These are phyloP conservation scores for Dipodomys spectabilis DNA, from an alignment of 2,113 vertebrate species.

Conservation along the genomic window DNA sequence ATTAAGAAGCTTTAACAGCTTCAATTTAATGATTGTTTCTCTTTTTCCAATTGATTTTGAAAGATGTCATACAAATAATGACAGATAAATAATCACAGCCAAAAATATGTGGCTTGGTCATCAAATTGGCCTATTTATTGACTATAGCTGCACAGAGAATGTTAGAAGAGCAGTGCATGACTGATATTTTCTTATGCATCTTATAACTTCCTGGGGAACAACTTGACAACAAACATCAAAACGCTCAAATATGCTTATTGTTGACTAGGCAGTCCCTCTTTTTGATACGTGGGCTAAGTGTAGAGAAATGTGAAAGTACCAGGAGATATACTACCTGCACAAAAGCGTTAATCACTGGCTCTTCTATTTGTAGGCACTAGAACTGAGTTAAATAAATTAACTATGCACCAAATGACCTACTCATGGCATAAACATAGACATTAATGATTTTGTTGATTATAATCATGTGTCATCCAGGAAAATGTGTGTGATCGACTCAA, in stretches of 20 bases:
- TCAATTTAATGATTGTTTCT: slow-evolving; percentile 25
- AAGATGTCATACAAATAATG: neutral
- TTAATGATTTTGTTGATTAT: neutral
- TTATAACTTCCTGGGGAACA: neutral
- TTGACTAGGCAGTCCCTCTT: neutral
- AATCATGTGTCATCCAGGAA: neutral
- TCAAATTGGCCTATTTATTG: neutral
- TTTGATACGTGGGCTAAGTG: neutral
- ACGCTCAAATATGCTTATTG: neutral
- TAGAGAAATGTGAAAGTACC: neutral
- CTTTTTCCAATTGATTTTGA: slow-evolving; percentile 29
- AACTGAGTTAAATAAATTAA: neutral
- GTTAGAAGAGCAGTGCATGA: neutral
- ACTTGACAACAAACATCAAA: neutral
- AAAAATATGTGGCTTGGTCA: slow-evolving; percentile 15
- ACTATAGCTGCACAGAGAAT: neutral
- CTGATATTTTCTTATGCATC: neutral
- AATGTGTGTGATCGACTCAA: neutral
- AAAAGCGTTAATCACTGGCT: neutral
- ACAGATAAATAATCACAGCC: neutral
- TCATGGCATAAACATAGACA: neutral
- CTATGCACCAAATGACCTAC: neutral
- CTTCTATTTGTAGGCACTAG: neutral
- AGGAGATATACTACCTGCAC: neutral
- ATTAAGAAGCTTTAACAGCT: neutral